Evolutionary conservation across 64 coral and sea anemone genomes (phyloP), one percentile per base, ranked within the genome.

Genomic region (Porites lutea): DNA sequence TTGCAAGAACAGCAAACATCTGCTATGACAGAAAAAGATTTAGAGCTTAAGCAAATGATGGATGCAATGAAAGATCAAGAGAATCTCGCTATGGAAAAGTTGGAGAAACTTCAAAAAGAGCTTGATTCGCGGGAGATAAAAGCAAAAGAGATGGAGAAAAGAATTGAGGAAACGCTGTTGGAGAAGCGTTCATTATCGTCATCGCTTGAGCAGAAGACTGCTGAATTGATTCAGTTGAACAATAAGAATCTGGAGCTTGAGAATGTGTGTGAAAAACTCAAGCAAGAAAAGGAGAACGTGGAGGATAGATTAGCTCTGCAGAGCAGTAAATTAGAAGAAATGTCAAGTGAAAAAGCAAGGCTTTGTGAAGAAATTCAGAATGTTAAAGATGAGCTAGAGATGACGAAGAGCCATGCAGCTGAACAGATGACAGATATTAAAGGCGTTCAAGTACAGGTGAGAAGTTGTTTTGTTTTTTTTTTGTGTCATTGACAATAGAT

Each of bases 21-120:
- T 19, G 63, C 61, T 23, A 51, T 84, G 81, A 18, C 81, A 48
- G 10, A 21, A 44, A 84, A 84, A 84, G 81, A 84, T 84, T 68
- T 47, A 3, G 81, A 84, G 8, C 20, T 84, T 68, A 63, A 90
- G 48, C 49, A 43, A 51, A 71, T 37, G 64, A 73, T 19, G 58
- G 65, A 64, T 14, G 16, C 47, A 44, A 4, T 54, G 21, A 69
- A 44, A 59, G 79, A 72, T 23, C 52, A 70, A 82, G 46, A 60
- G 49, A 55, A 83, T 54, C 3, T 48, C 9, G 53, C 18, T 7
- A 22, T 47, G 21, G 11, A 67, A n/a, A 83, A 77, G 74, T 52
- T 90, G 6, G 82, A 90, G 27, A 75, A 79, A 45, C 80, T 90
- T 7, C 16, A 86, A 5, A 72, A 83, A 90, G 82, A 75, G 14